phyloP scores from a whole-genome alignment of 2,888 invertebrate species.

The Euplagia quadripunctaria region DNA sequence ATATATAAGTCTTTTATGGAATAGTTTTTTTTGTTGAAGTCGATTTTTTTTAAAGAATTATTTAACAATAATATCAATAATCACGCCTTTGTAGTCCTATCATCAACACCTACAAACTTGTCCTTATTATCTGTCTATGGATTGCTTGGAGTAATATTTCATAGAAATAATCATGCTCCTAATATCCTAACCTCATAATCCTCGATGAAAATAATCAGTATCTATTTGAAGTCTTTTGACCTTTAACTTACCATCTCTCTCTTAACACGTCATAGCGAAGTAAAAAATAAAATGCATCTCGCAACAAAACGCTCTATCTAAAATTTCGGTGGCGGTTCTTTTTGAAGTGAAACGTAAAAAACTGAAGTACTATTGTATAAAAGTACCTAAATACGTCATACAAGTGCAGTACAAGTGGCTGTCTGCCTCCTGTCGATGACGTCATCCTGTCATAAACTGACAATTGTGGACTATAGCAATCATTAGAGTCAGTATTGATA shows the following conservation, averaged over 20 bases:
- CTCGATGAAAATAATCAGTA: neutral
- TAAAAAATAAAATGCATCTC: slow-evolving; percentile 13
- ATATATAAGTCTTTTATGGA: no score
- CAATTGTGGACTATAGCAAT: slow-evolving; percentile 31
- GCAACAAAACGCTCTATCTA: slow-evolving; percentile 18
- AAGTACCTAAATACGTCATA: slow-evolving; percentile 52
- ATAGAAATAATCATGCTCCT: neutral
- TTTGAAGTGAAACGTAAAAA: slow-evolving; percentile 36
- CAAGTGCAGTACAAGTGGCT: slow-evolving; percentile 52
- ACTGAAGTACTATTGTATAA: slow-evolving; percentile 50
- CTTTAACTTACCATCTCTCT: neutral
- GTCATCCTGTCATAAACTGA: slow-evolving; percentile 42
- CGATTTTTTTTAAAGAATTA: no score
- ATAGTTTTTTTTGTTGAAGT: no score
- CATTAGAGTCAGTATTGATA: slow-evolving; percentile 18
- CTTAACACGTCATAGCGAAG: slow-evolving; percentile 3
- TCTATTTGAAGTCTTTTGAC: neutral
- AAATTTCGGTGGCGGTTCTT: slow-evolving; percentile 46
- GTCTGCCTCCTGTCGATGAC: slow-evolving; percentile 58
- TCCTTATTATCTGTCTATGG: neutral
- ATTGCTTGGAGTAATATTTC: neutral
- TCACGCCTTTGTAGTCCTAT: no score
- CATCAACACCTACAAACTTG: no score
- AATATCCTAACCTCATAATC: neutral
- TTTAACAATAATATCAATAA: no score